These are phyloP conservation scores for Tor tambroides DNA, from an alignment of 2,113 vertebrate genomes.

Conservation along the genomic window DNA sequence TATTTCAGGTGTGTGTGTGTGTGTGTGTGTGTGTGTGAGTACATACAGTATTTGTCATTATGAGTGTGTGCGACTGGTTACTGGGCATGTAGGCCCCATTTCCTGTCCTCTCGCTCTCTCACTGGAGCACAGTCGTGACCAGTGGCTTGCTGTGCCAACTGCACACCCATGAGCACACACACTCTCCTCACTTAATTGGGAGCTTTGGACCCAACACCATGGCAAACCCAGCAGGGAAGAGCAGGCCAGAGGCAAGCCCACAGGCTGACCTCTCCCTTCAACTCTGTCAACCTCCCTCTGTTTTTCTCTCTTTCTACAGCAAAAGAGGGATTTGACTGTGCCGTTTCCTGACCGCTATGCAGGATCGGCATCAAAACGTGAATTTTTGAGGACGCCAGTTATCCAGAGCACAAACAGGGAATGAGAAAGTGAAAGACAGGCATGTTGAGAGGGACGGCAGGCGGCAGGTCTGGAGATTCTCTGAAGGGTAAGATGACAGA, in stretches of 20 bases:
- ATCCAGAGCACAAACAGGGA: constrained; percentile 19
- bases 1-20: not conserved
- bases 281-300: not conserved
- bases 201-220: constrained; percentile 27
- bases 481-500: constrained; percentile 34
- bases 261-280: constrained; percentile 48
- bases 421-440: not conserved
- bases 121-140: not conserved
- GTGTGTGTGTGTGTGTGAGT: not conserved
- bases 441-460: constrained; percentile 5
- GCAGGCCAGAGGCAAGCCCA: constrained; percentile 54
- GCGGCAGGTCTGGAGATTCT: constrained; percentile 26
- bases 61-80: not conserved
- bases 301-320: not conserved
- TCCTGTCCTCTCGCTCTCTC: not conserved
- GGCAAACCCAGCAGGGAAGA: constrained; percentile 32
- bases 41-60: not conserved
- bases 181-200: constrained; percentile 31
- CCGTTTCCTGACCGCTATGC: constrained; percentile 2
- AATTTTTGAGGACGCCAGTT: constrained; percentile 21
- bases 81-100: not conserved
- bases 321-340: not conserved
- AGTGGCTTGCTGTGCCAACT: not conserved
- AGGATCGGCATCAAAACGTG: not conserved
- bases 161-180: constrained; percentile 22